Evolutionary conservation across 1,140 invertebrate species (phyloP).

Genomic region (silkworm (Bombyx mori)): ASM3026992v2 NC_085118.1:12498001-12498500

Average conservation of each 20-base stretch:
- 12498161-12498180: constrained; percentile 94
- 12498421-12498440: constrained; percentile 88
- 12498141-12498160: constrained; percentile 81
- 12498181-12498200: constrained; percentile 91
- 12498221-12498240: constrained; percentile 89
- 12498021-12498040: constrained; percentile 92
- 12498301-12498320: constrained; percentile 87
- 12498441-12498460: constrained; percentile 86
- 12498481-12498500: constrained; percentile 69
- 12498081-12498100: constrained; percentile 91
- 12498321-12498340: constrained; percentile 82
- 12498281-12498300: constrained; percentile 89
- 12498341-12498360: constrained; percentile 90
- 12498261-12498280: constrained; percentile 95
- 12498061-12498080: constrained; percentile 89
- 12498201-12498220: constrained; percentile 85
- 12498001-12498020: constrained; percentile 96
- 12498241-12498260: constrained; percentile 93
- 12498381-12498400: constrained; percentile 85
- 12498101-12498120: constrained; percentile 95
- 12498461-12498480: constrained; percentile 91
- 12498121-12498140: constrained; percentile 87
- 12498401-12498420: constrained; percentile 90
- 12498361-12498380: constrained; percentile 93
- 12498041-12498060: constrained; percentile 84